Evolutionary conservation across 2,797 vertebrate species (phyloP), one percentile per base, ranked within the genome.

Genomic region (Zalophus californianus): DNA sequence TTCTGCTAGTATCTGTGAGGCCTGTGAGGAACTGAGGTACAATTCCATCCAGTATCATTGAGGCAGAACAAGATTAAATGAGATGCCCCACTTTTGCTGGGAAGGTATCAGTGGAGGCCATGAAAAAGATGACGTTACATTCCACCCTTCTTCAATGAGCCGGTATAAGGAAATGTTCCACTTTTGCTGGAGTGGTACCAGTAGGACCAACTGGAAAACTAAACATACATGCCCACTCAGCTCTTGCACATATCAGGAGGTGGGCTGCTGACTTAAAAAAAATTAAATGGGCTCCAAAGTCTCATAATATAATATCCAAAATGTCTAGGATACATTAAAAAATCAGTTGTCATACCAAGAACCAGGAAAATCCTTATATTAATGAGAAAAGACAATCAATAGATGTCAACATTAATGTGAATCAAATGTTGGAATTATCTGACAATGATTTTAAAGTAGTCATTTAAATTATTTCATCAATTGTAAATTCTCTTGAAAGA

Each of bases 231-330:
- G 25, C 5, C 8, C 7, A 14, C 5, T 4, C 5, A 21, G 38
- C 14, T 14, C 29, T 48, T 56, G 21, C 6, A 38, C 0, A 32
- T 29, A 21, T 7, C 10, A 66, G 21, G 7, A 20, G 38, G 21
- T 16, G 0, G 4, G 5, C 68, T 35, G 2, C 4, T 23, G 25
- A 6, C 14, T 27, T 1, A n/a, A 44, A 62, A 32, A 27, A 20
- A 18, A 18, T 25, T 18, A 12, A 75, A 64, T 12, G 64, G 13
- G 52, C 13, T 15, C 23, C 1, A 2, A 8, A 38, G n/a, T 38
- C 70, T 62, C 41, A 52, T 12, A 50, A 32, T 64, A 38, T 15
- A 48, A 38, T 54, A 85, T 20, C 70, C 48, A 66, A 64, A 54
- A 66, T 18, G 35, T 44, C 58, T 14, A 77, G 82, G 16, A 56